A percentile compares a stretch with the other conserved stretches of the same genome.
Conservation (phyloP, 2,797 vertebrate genomes). For the Hyperoplus immaculatus region DNA sequence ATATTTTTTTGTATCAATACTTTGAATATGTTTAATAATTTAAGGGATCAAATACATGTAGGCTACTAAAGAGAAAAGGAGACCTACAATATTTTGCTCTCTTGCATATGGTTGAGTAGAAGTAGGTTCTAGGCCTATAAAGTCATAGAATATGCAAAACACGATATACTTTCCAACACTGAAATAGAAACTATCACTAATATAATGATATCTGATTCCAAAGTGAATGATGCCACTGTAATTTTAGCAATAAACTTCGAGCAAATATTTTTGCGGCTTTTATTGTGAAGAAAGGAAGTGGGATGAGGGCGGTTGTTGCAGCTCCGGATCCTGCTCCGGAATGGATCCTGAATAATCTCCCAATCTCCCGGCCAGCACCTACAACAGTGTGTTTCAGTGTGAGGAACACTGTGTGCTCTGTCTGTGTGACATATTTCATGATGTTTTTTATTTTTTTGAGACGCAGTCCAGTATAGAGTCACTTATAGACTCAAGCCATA, state of each 20-base stretch:
- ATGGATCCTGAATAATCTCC: too few relatives aligned
- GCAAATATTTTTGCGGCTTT: neutral
- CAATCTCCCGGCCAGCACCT: neutral
- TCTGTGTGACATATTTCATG: neutral
- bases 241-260: neutral
- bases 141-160: too few relatives aligned
- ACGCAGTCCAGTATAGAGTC: neutral
- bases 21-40: too few relatives aligned
- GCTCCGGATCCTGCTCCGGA: conserved; percentile 22
- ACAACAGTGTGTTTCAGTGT: neutral
- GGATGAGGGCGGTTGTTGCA: conserved; percentile 1
- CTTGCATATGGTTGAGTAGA: too few relatives aligned
- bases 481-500: neutral
- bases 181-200: too few relatives aligned
- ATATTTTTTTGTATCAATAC: too few relatives aligned
- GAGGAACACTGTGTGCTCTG: conserved; percentile 3
- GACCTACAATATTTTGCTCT: too few relatives aligned
- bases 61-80: too few relatives aligned
- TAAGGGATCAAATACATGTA: too few relatives aligned
- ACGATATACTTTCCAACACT: too few relatives aligned
- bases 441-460: neutral
- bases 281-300: conserved; percentile 59
- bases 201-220: neutral
- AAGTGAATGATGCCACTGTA: neutral
- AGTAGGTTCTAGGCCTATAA: too few relatives aligned